Base-by-base conservation (phyloP, 2,113 vertebrate species). In the Helogale parvula region DNA sequence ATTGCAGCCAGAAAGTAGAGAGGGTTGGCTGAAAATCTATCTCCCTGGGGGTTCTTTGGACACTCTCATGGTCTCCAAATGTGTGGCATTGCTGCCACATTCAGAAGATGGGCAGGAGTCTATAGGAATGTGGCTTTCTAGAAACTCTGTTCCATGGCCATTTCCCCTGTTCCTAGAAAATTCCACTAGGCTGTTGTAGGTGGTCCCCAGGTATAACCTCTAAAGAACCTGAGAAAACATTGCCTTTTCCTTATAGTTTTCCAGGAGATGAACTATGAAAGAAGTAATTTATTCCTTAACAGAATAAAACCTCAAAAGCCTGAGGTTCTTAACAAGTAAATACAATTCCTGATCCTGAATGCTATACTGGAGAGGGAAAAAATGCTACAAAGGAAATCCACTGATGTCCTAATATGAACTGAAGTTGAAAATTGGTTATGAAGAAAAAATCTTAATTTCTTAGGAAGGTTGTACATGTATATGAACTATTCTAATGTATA, bases 271-370 rank as follows among this genome's bases (percentile, higher is more conserved):
- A 90, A n/a, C 74, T 87, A 35, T 79, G 90, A 52, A 90, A 35
- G 27, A 83, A 90, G 3, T 93, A 8, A 29, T 96, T 82, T 52
- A 69, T 87, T 72, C 50, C 52, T 77, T 79, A 77, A 57, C 29
- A 83, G 63, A 96, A 45, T 90, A n/a, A 77, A 54, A 87, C 31
- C 50, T 90, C 33, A 47, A 96, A 96, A 90, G 33, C 12, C 41
- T 88, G 76, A 88, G 25, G 69, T 77, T 94, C 47, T 50, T 57
- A 80, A 21, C 47, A 97, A 35, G 41, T 88, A 79, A 95, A 95
- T 66, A 27, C 13, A 92, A 90, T 60, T 92, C 72, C 41, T 87
- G 3, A 79, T 5, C 38, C 80, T 79, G 72, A 94, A 83, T 92
- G 50, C 81, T 88, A 17, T 69, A 27, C 63, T 69, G 9, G 10